A percentile compares a stretch with the other conserved stretches of the same genome.
Conservation (phyloP, 2,113 vertebrate species). For the Ceyx margarethae region DNA sequence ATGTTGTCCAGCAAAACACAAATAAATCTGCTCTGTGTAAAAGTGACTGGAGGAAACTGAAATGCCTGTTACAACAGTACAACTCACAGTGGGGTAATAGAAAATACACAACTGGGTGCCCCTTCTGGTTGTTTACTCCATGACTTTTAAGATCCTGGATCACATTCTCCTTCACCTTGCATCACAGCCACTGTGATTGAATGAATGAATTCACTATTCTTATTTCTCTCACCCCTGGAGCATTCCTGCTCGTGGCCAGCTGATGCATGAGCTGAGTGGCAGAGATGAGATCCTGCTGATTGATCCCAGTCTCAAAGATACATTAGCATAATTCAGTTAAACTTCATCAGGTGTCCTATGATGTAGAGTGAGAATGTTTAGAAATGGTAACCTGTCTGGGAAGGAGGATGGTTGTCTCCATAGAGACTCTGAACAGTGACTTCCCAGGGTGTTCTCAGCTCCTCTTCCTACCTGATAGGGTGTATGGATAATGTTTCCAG, state of each 20-base stretch:
- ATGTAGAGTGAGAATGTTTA: background rate
- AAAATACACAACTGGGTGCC: background rate
- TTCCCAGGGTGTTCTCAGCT: background rate
- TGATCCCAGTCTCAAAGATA: background rate
- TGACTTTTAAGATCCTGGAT: background rate
- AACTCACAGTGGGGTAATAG: background rate
- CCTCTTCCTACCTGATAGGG: background rate
- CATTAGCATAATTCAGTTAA: background rate
- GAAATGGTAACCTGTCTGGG: background rate
- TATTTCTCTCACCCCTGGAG: background rate
- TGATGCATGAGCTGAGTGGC: background rate
- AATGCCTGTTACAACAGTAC: background rate
- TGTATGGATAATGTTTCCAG: background rate
- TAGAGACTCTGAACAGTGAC: background rate
- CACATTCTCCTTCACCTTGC: background rate
- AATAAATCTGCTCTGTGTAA: background rate
- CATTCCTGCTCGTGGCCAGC: background rate
- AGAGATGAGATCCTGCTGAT: background rate
- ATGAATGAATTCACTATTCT: background rate
- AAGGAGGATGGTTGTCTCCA: background rate
- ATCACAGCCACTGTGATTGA: background rate
- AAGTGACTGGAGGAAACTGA: background rate
- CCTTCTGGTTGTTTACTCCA: background rate
- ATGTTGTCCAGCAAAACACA: background rate
- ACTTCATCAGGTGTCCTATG: background rate